phyloP scores from a whole-genome alignment of 1,140 invertebrate species.

The Apis dorsata region DNA sequence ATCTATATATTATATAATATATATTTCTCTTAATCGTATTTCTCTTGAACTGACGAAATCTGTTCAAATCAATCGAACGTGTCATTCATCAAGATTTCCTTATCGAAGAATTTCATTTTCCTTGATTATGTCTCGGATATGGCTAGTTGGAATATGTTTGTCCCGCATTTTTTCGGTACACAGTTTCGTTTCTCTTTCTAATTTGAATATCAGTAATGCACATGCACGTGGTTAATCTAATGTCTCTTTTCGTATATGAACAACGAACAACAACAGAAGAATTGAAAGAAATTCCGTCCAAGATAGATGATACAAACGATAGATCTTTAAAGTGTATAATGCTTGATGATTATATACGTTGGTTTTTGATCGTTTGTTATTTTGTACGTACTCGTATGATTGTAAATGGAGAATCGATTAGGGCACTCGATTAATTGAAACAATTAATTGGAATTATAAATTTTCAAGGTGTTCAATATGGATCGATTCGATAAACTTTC shows the following conservation, averaged over 20 bases:
- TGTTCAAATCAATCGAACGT: neutral
- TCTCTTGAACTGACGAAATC: neutral
- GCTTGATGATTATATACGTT: neutral
- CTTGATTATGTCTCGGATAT: slow-evolving; percentile 44
- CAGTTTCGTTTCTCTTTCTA: neutral
- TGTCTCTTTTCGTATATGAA: neutral
- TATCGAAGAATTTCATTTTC: neutral
- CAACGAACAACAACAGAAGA: neutral
- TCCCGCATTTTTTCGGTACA: neutral
- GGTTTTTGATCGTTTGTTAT: neutral
- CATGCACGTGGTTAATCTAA: neutral
- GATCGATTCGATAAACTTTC: slow-evolving; percentile 29
- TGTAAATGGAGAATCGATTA: neutral
- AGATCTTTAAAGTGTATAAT: neutral
- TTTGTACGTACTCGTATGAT: neutral
- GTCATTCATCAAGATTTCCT: neutral
- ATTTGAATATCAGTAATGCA: neutral
- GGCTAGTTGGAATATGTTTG: slow-evolving; percentile 24
- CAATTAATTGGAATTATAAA: neutral
- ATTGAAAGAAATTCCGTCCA: neutral
- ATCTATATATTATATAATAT: no score
- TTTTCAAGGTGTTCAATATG: neutral
- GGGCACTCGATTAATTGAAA: neutral
- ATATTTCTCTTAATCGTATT: no score
- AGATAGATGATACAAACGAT: neutral